These are phyloP conservation scores for Phymastichus coffea DNA, from an alignment of 1,140 invertebrate species.

Conservation along the genomic window DNA sequence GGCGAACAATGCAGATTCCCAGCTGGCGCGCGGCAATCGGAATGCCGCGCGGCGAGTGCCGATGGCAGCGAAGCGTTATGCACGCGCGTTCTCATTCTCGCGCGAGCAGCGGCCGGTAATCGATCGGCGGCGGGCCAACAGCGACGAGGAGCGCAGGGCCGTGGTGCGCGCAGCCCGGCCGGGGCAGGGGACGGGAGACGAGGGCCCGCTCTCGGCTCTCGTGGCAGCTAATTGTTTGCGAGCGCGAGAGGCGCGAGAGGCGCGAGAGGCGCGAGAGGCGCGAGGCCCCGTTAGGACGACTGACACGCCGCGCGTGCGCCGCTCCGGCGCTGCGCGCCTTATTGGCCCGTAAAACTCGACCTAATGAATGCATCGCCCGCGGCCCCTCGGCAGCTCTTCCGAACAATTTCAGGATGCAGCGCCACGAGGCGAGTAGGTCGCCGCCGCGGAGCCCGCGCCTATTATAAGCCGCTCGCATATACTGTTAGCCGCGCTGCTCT, in stretches of 20 bases:
- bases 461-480: too few relatives aligned
- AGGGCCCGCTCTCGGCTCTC: too few relatives aligned
- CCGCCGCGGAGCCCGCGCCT: too few relatives aligned
- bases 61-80: too few relatives aligned
- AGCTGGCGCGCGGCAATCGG: too few relatives aligned
- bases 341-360: constrained; percentile 51
- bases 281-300: constrained; percentile 48
- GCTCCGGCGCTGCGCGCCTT: constrained; percentile 47
- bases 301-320: constrained; percentile 49
- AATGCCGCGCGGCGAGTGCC: too few relatives aligned
- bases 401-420: constrained; percentile 46
- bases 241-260: neutral
- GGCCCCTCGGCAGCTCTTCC: constrained; percentile 30
- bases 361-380: constrained; percentile 54
- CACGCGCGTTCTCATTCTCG: too few relatives aligned
- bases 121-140: too few relatives aligned
- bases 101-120: too few relatives aligned
- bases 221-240: neutral
- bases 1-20: too few relatives aligned
- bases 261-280: neutral
- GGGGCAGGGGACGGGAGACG: too few relatives aligned
- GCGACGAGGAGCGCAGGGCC: neutral
- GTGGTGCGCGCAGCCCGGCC: neutral
- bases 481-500: too few relatives aligned
- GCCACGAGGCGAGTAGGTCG: constrained; percentile 36